Conservation (phyloP, 2,888 invertebrate species). For the Caenorhabditis zanzibari region DNA sequence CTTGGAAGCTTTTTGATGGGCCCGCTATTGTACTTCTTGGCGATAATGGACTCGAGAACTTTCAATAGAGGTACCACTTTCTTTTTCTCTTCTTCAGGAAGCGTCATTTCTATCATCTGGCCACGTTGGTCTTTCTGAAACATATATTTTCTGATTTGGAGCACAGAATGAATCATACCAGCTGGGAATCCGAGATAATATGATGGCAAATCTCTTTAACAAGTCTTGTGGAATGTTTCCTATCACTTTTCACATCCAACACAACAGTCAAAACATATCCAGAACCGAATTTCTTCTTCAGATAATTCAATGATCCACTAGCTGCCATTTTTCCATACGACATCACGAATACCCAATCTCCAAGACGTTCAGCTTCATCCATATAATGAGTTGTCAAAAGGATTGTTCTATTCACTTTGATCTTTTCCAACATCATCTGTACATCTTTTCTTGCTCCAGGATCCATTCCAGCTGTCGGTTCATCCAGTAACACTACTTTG, state of each 20-base stretch:
- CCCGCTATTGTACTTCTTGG: conserved; percentile 19
- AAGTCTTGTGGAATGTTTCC: conserved; percentile 23
- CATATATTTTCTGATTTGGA: neutral
- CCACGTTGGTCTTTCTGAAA: conserved; percentile 52
- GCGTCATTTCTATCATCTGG: conserved; percentile 53
- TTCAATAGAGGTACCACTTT: conserved; percentile 18
- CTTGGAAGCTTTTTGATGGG: conserved; percentile 8
- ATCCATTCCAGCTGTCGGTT: conserved; percentile 71
- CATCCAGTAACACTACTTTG: conserved; percentile 77
- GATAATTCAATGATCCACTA: conserved; percentile 66
- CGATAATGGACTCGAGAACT: conserved; percentile 26
- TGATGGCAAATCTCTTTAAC: conserved; percentile 28
- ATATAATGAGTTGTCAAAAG: conserved; percentile 82
- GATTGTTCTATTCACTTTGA: conserved; percentile 68
- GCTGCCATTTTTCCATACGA: conserved; percentile 75
- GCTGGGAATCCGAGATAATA: conserved; percentile 1
- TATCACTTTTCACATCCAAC: conserved; percentile 37
- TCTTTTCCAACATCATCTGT: conserved; percentile 39
- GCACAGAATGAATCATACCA: neutral
- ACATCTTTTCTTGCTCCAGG: conserved; percentile 58
- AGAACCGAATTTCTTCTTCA: conserved; percentile 69
- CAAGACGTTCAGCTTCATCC: conserved; percentile 82
- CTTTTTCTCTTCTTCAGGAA: conserved; percentile 32
- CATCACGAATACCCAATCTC: conserved; percentile 79
- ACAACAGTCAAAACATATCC: conserved; percentile 77